A percentile compares a stretch with the other conserved stretches of the same genome.
Conservation (phyloP, 2,797 vertebrate species). For the Adrianichthys oophorus region DNA sequence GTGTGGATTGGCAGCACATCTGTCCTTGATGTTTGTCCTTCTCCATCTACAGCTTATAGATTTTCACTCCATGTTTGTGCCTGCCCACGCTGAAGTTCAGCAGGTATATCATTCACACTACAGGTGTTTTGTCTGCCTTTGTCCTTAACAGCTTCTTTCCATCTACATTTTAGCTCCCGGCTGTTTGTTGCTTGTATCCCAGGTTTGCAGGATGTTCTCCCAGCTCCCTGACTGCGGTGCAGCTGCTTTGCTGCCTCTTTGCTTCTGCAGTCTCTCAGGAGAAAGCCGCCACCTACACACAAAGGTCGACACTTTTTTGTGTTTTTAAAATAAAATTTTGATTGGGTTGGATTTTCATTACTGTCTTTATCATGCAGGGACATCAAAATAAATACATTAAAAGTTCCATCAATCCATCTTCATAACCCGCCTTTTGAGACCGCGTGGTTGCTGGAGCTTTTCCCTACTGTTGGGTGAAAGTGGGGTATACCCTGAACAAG, state of each 20-base stretch:
- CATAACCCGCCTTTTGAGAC: too few relatives aligned
- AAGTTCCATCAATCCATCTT: too few relatives aligned
- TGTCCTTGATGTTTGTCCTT: conserved; percentile 7
- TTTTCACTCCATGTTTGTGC: conserved; percentile 19
- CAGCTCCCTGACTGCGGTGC: conserved; percentile 15
- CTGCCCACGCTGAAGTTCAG: background rate
- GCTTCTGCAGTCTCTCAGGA: conserved; percentile 3
- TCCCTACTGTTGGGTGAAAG: too few relatives aligned
- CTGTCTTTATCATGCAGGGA: too few relatives aligned
- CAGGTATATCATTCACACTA: too few relatives aligned
- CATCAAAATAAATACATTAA: too few relatives aligned
- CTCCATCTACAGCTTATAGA: conserved; percentile 19
- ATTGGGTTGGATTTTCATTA: too few relatives aligned
- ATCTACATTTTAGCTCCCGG: conserved; percentile 1
- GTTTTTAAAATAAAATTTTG: too few relatives aligned
- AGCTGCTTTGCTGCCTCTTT: conserved; percentile 29
- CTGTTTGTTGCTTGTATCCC: conserved; percentile 38
- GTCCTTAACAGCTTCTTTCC: conserved; percentile 15
- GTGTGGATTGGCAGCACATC: conserved; percentile 29
- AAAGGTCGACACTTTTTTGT: background rate
- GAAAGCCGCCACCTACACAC: conserved; percentile 4
- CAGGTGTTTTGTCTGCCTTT: too few relatives aligned
- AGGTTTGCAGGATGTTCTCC: conserved; percentile 40
- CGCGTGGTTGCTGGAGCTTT: too few relatives aligned
- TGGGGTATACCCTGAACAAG: too few relatives aligned